Evolutionary conservation across 1,140 invertebrate genomes (phyloP), one percentile per base, ranked within the genome.

Genomic region (Dendroctonus valens): DNA sequence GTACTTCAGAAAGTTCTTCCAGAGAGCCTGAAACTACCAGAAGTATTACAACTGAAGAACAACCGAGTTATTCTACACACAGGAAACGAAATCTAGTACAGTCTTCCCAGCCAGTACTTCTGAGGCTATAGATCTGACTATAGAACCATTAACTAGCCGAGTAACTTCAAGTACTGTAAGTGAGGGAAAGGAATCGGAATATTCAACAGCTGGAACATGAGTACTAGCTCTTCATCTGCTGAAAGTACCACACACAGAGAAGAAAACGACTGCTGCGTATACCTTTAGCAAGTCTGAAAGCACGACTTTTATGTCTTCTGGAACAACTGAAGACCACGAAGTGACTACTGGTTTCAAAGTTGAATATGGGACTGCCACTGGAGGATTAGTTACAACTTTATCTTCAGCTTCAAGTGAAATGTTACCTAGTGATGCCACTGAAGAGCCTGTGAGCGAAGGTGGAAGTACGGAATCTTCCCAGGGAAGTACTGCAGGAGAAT

Each of bases 1-100:
- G 7, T 14, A 3, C 15, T 52, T 8, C 11, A 52, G 50, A 15
- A 52, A 52, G 1, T 5, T n/a, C 50, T 52, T 52, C 50, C 15
- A 52, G 11, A 52, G 50, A 52, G 50, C n/a, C 50, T 15, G 50
- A 37, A 52, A 46, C 12, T 46, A 46, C 8, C 12, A 46, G 8
- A 46, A 46, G 42, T 1, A 46, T 9, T 5, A 11, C 12, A 2
- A 46, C 42, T 11, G 12, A 46, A 46, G 42, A 46, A 46, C 12
- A 11, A 46, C 12, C 42, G 1, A 26, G 26, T 26, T 46, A 12
- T 11, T 9, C n/a, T n/a, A 52, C 14, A 3, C 37, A 52, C 50
- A 15, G 5, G 8, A 52, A 0, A n/a, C 8, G 8, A 52, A 52
- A 52, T 26, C 26, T 52, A n/a, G 4, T 5, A 6, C 6, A 14